Percentiles rank a stretch among this genome's conserved stretches.
Conservation (phyloP, 2,888 invertebrate species). For the Iphiclides podalirius region DNA sequence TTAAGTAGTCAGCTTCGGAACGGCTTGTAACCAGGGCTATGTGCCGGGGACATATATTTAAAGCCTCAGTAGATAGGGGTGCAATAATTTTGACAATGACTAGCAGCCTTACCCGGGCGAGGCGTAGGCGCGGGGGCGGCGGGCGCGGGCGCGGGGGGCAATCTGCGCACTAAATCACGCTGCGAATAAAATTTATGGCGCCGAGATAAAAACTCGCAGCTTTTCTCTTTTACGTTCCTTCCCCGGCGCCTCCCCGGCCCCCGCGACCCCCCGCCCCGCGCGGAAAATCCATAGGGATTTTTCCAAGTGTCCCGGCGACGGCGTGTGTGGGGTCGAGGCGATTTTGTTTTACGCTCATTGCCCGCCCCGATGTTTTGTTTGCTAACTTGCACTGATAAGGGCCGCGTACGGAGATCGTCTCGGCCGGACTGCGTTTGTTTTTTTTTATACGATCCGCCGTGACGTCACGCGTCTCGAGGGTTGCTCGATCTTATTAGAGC, state of each 20-base stretch:
- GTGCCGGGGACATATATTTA: conserved; percentile 78
- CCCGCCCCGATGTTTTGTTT: conserved; percentile 76
- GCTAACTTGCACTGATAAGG: conserved; percentile 75
- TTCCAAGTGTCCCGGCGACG: conserved; percentile 78
- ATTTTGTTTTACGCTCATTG: conserved; percentile 80
- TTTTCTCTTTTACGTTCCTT: conserved; percentile 81
- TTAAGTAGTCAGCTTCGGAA: conserved; percentile 41
- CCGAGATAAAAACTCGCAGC: conserved; percentile 82
- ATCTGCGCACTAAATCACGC: conserved; percentile 82
- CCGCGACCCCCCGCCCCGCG: conserved; percentile 58
- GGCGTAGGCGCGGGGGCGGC: conserved; percentile 71
- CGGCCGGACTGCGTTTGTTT: conserved; percentile 38
- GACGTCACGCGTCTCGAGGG: conserved; percentile 5
- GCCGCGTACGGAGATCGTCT: conserved; percentile 61
- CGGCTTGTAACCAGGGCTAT: conserved; percentile 72
- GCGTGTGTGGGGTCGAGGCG: conserved; percentile 77
- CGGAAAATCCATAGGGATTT: conserved; percentile 80
- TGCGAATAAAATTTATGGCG: conserved; percentile 82
- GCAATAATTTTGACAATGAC: conserved; percentile 81
- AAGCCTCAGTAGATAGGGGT: conserved; percentile 80
- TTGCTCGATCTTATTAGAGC: conserved; percentile 16
- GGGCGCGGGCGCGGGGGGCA: conserved; percentile 69
- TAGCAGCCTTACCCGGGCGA: conserved; percentile 77
- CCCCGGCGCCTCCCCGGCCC: conserved; percentile 53
- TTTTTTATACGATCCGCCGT: conserved; percentile 30